Evolutionary conservation across 2,888 invertebrate species (phyloP), one percentile per base, ranked within the genome.

Genomic region (Notodonta ziczac): DNA sequence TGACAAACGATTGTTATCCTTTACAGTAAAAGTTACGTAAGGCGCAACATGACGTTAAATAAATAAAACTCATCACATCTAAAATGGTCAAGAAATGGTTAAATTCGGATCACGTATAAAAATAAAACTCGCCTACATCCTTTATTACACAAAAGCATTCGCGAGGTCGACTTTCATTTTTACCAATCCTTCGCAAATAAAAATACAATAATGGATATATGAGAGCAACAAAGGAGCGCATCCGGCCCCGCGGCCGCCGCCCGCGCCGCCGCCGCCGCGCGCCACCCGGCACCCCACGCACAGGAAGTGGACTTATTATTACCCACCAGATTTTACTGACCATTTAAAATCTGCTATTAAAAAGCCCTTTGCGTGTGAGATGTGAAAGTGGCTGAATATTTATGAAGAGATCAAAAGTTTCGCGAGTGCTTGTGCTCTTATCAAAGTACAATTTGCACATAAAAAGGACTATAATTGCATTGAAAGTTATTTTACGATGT

Each of bases 381-480:
- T 75, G 87, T 80, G 89, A 91, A 90, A 91, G 91, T 79, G 69
- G 56, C 81, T 86, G 84, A 85, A 89, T 90, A 89, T 91, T 90
- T 87, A 89, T 88, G 85, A 87, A 84, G 79, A 82, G 77, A 84
- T 81, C 82, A 83, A 80, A 83, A 77, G 72, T 73, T 80, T 81
- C 72, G 74, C 74, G 77, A 82, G 83, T 81, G 74, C 73, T 72
- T 68, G 68, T 72, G 24, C 16, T 77, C 76, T 81, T 83, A 83
- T 82, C 83, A 82, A 83, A 80, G 74, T 79, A 82, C 80, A 84
- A 78, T 83, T 78, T 76, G 68, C 76, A 74, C 76, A 81, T 78
- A 77, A 77, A 81, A 85, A 84, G 78, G 83, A 83, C 77, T 74
- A 74, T 88, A 85, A 86, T 85, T 82, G 82, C 77, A 82, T 82